Conservation (phyloP, 2,113 vertebrate genomes). For the Raja brachyura region DNA sequence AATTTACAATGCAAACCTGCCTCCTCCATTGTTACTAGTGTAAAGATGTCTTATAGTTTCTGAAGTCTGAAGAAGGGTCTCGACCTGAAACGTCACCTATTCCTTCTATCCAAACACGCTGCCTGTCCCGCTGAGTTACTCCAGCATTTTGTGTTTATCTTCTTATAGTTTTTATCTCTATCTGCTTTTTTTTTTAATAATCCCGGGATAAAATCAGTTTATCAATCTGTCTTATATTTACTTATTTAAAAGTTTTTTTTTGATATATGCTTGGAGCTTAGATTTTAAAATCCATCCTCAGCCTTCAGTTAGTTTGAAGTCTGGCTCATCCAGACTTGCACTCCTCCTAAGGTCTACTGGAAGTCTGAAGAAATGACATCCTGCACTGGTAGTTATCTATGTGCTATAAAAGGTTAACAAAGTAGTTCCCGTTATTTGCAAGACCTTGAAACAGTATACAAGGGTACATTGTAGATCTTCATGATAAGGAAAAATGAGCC, state of each 20-base stretch:
- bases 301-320: neutral
- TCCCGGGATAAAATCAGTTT: neutral
- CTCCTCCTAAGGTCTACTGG: neutral
- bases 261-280: neutral
- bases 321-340: neutral
- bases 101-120: too few relatives aligned
- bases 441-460: neutral
- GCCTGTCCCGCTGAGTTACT: too few relatives aligned
- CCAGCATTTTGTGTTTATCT: too few relatives aligned
- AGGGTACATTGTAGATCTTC: neutral
- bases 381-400: neutral
- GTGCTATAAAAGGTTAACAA: neutral
- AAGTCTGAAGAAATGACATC: neutral
- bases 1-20: neutral
- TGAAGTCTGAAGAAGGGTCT: too few relatives aligned
- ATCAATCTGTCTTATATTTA: neutral
- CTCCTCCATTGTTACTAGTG: neutral
- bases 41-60: neutral
- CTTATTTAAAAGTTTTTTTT: neutral
- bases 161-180: neutral
- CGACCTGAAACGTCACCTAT: too few relatives aligned
- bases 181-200: neutral
- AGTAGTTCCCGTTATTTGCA: neutral
- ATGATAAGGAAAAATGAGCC: neutral
- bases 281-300: neutral